These are phyloP conservation scores for Clarias batrachus DNA, from an alignment of 2,113 vertebrate species.

Conservation along the genomic window DNA sequence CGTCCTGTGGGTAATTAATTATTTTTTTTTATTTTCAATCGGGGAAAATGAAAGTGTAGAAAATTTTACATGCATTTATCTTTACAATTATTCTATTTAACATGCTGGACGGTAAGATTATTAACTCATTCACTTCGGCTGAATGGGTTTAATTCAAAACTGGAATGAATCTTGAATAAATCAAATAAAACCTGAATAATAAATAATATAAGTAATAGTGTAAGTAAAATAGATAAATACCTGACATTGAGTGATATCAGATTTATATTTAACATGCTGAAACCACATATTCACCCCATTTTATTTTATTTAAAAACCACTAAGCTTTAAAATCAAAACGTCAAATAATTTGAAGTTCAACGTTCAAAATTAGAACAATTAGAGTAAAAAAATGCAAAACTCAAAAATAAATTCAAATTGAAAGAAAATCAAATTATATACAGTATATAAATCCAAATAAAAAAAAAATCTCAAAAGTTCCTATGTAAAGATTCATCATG, in stretches of 20 bases:
- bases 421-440: too few relatives aligned
- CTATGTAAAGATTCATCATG: too few relatives aligned
- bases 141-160: neutral
- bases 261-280: neutral
- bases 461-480: too few relatives aligned
- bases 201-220: too few relatives aligned
- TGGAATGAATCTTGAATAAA: neutral
- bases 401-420: too few relatives aligned
- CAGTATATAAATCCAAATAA: too few relatives aligned
- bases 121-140: neutral
- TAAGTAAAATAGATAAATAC: neutral
- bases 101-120: neutral
- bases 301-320: neutral
- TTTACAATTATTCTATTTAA: too few relatives aligned
- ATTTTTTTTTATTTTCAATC: neutral
- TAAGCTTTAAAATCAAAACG: neutral
- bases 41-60: neutral
- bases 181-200: neutral
- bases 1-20: neutral
- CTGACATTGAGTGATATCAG: neutral
- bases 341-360: too few relatives aligned
- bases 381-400: too few relatives aligned
- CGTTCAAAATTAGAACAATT: too few relatives aligned
- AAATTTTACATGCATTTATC: neutral
- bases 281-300: neutral